Evolutionary conservation across 1,140 invertebrate genomes (phyloP).

Genomic region (Drosophila willistoni): DNA sequence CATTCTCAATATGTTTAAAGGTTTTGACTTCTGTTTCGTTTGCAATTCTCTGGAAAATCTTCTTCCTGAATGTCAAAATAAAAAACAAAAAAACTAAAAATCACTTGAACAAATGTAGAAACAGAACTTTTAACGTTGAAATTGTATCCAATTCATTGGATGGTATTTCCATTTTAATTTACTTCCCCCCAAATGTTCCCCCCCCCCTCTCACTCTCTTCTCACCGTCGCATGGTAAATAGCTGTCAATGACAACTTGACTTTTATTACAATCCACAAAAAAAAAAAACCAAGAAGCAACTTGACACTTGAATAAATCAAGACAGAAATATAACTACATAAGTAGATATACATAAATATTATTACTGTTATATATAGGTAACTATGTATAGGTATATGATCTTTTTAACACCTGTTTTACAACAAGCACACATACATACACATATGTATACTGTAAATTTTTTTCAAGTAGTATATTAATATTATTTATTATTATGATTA

Average conservation of each 20-base stretch:
- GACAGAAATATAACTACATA: slow-evolving; percentile 27
- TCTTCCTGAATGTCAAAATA: too few species aligned
- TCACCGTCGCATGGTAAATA: background rate
- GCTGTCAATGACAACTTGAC: slow-evolving; percentile 55
- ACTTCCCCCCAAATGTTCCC: too few species aligned
- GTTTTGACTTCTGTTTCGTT: too few species aligned
- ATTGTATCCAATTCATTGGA: too few species aligned
- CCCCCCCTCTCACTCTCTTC: background rate
- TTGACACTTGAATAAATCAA: slow-evolving; percentile 67
- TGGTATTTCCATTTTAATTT: too few species aligned
- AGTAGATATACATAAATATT: slow-evolving; percentile 4
- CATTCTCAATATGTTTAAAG: too few species aligned
- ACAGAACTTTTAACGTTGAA: too few species aligned
- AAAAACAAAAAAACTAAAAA: too few species aligned
- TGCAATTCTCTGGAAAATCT: too few species aligned
- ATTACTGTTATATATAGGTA: slow-evolving; percentile 38
- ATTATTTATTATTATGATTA: slow-evolving; percentile 1
- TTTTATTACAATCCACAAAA: slow-evolving; percentile 59
- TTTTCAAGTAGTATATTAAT: background rate
- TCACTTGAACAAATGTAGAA: too few species aligned
- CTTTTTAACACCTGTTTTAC: slow-evolving; percentile 7
- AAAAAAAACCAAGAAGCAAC: background rate
- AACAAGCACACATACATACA: background rate
- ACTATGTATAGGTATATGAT: background rate
- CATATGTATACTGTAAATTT: background rate